Percentiles rank a stretch among this genome's conserved stretches.
Evolutionary conservation across 37 sponge, comb jelly and placozoan species (phyloP).

Genomic region (Theonella swinhoei): DNA sequence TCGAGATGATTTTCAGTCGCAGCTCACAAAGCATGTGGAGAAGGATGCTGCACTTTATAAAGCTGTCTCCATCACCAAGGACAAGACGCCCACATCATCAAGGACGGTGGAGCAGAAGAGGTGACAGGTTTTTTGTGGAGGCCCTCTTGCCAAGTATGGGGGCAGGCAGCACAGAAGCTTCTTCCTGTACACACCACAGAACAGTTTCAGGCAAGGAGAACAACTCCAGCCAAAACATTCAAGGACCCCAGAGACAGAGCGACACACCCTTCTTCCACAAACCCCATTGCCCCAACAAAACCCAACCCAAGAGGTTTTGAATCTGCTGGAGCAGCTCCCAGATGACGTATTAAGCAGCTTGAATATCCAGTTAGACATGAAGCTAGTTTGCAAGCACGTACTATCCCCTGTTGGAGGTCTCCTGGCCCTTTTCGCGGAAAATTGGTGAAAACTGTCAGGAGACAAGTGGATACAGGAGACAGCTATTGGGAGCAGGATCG

Average conservation of each 20-base stretch:
- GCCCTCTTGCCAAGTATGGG: conserved; percentile 42
- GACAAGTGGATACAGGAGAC: too few species aligned
- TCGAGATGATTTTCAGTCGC: conserved; percentile 25
- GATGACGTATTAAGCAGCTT: too few species aligned
- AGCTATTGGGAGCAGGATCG: too few species aligned
- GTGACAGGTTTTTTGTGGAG: too few species aligned
- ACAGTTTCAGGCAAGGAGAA: not conserved
- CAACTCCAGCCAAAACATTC: not conserved
- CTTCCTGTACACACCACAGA: conserved; percentile 3
- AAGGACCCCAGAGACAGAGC: not conserved
- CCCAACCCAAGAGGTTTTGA: not conserved
- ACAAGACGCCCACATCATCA: not conserved
- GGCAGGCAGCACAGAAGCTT: conserved; percentile 37
- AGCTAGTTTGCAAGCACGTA: too few species aligned
- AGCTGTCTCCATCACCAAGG: conserved; percentile 25
- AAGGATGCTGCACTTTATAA: conserved; percentile 25
- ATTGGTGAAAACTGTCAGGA: too few species aligned
- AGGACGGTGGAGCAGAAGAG: too few species aligned
- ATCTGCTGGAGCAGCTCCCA: too few species aligned
- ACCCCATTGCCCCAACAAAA: too few species aligned
- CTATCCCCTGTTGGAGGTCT: too few species aligned
- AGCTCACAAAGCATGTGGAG: conserved; percentile 16
- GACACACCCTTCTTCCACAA: not conserved
- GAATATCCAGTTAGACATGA: too few species aligned
- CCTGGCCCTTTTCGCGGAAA: too few species aligned